Evolutionary conservation across 1,140 invertebrate species (phyloP), one percentile per base, ranked within the genome.

Genomic region (Tetranychus urticae): DNA sequence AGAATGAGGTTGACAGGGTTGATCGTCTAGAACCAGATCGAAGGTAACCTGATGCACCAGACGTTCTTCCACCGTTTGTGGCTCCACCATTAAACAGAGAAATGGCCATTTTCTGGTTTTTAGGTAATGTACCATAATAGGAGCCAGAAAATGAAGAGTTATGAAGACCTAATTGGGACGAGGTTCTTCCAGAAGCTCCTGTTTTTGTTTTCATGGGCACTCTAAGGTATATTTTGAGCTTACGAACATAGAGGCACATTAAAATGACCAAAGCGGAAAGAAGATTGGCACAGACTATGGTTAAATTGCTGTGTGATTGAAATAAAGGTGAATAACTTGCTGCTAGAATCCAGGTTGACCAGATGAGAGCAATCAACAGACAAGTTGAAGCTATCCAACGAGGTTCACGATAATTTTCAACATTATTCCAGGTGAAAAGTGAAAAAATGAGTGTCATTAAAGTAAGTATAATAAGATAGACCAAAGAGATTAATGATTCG

Each of bases 381-480:
- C 70, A 67, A 35, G 72, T 71, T 7, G 70, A 69, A 35, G 75
- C 65, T 47, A 77, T 73, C 74, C 74, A 77, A 23, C 75, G 67
- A 6, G 74, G 72, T 64, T 77, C 76, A 33, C 66, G 67, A 60
- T 72, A 63, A 61, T 65, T 64, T 47, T 67, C 70, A 14, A 71
- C 68, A 59, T 35, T 70, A 58, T 74, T 68, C 71, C 72, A 75
- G 2, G 73, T 69, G 31, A 75, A 58, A 10, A 73, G 37, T 8
- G 73, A 71, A 62, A 77, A 69, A 23, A 74, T 62, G 2, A 73
- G 64, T 12, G 70, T 72, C 8, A 75, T 66, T 14, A 70, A 64
- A n/a, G 76, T 69, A 2, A 78, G 69, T 14, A 75, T 66, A 70
- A 76, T 73, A n/a, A 76, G 67, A 62, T 76, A 77, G 4, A 73